Evolutionary conservation across 1,140 invertebrate genomes (phyloP).

Genomic region (Lineus longissimus): DNA sequence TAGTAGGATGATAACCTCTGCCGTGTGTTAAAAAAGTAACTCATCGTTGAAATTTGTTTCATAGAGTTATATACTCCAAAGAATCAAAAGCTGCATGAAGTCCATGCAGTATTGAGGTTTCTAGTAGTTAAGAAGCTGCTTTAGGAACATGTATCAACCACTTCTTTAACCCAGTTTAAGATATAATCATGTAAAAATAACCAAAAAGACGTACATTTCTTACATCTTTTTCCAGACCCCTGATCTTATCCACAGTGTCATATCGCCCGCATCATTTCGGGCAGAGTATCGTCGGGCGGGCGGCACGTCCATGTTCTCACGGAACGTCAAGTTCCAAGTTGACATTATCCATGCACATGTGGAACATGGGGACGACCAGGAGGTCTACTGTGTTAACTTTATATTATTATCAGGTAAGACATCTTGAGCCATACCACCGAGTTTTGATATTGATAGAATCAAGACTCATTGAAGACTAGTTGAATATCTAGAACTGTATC

Average conservation of each 20-base stretch:
- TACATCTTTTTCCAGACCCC: conserved; percentile 70
- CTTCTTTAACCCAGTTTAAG: no score
- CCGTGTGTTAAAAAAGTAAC: no score
- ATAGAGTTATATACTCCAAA: no score
- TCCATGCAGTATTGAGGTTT: no score
- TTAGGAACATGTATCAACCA: no score
- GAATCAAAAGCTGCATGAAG: no score
- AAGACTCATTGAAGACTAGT: conserved; percentile 11
- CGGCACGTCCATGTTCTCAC: conserved; percentile 91
- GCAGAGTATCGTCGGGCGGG: conserved; percentile 92
- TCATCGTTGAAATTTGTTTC: no score
- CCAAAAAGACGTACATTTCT: no score
- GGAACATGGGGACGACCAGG: conserved; percentile 26
- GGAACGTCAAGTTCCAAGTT: conserved; percentile 93
- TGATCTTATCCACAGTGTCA: conserved; percentile 94
- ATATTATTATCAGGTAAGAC: conserved; percentile 85
- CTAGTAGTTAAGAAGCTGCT: no score
- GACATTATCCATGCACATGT: conserved; percentile 56
- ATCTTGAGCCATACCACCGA: conserved; percentile 11
- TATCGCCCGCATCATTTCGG: conserved; percentile 95
- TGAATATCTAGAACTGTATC: neutral
- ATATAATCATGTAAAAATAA: no score
- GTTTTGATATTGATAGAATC: conserved; percentile 4
- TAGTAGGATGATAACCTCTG: no score
- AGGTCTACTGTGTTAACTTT: conserved; percentile 90